Evolutionary conservation across 1,140 invertebrate genomes (phyloP).

Genomic region (Pseudomyrmex flavicornis): DNA sequence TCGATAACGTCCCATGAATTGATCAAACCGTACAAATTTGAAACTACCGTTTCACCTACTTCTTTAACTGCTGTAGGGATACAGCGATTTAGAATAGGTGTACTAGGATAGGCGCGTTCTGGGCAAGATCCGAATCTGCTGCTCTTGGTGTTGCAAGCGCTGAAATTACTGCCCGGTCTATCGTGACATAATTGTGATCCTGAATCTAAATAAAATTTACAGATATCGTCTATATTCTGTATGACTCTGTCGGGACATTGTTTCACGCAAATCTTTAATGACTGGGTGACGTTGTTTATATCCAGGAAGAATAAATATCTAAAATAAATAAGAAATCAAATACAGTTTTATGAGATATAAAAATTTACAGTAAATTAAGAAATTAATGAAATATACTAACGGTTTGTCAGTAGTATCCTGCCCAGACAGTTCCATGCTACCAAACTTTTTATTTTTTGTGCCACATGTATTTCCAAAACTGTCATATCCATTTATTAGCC

Average conservation of each 20-base stretch:
- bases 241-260: conserved; percentile 92
- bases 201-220: conserved; percentile 90
- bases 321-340: conserved; percentile 68
- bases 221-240: conserved; percentile 88
- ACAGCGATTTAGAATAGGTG: conserved; percentile 94
- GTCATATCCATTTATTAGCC: conserved; percentile 96
- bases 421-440: conserved; percentile 91
- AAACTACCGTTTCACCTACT: conserved; percentile 87
- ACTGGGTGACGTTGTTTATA: conserved; percentile 90
- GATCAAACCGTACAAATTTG: conserved; percentile 91
- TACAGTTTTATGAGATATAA: background rate
- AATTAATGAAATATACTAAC: conserved; percentile 80
- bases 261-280: conserved; percentile 95
- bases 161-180: conserved; percentile 79
- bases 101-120: conserved; percentile 89
- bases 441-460: conserved; percentile 91
- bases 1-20: conserved; percentile 95
- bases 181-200: conserved; percentile 92
- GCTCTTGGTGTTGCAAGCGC: conserved; percentile 81
- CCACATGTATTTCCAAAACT: conserved; percentile 98
- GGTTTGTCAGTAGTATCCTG: conserved; percentile 92
- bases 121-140: conserved; percentile 90
- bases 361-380: conserved; percentile 32
- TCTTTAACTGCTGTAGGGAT: conserved; percentile 90
- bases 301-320: conserved; percentile 95